Evolutionary conservation across 2,888 invertebrate species (phyloP), one percentile per base, ranked within the genome.

Genomic region (Geotrupes spiniger): DNA sequence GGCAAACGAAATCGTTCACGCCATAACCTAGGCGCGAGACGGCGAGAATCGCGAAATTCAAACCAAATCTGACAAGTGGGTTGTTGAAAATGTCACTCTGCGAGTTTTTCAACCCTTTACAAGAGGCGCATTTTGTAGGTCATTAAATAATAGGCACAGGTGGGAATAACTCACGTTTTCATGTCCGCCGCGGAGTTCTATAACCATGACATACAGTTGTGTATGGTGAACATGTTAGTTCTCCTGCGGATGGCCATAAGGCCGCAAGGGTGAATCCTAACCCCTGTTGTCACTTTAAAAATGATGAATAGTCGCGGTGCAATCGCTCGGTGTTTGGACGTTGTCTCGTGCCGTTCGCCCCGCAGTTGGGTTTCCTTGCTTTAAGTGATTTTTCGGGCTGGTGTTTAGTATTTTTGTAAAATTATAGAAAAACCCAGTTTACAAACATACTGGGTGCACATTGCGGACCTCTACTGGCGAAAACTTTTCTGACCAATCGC

Each of bases 361-460:
- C 28, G 47, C 31, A 33, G 41, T 46, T 41, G 51, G 45, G 45
- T 45, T 46, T 52, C 43, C 31, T 38, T 42, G 51, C 52, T 54
- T 52, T 47, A 48, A 55, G 46, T 49, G 52, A 53, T 54, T 57
- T 39, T 56, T 52, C 44, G 49, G 33, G 48, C 39, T 33, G 43
- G 52, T 62, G 57, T 60, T 63, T 58, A 58, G 57, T 64, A 65
- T 67, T 68, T 68, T 66, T 62, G 63, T 60, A 65, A 73, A 73
- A 71, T 69, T 74, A 66, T 65, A 69, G 70, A 69, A 72, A 72
- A 72, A 67, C 71, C 73, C 74, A 75, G 74, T 75, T 74, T 75
- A 75, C 74, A 75, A 75, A 75, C 75, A 75, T 73, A 74, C 73
- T 73, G 71, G 69, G 68, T 68, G 66, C 68, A 69, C 70, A 71